phyloP scores from a whole-genome alignment of 1,140 invertebrate genomes.

The Apis florea region DNA sequence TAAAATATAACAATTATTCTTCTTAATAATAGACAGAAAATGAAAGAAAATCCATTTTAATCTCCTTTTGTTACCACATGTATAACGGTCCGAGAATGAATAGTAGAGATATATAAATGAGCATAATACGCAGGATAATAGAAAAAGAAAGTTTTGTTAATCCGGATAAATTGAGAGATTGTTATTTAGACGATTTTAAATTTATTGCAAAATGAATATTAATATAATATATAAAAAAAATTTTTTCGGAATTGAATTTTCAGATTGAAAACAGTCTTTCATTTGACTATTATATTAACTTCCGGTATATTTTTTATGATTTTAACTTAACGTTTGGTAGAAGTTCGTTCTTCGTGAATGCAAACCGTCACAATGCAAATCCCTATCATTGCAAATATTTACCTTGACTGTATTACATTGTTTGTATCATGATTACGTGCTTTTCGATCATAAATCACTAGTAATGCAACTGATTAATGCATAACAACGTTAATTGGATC shows the following conservation, averaged over 20 bases:
- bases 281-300: not conserved
- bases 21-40: not conserved
- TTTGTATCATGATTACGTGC: slow-evolving; percentile 21
- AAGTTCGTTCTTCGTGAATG: not conserved
- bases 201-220: too few relatives aligned
- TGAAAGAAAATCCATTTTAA: too few relatives aligned
- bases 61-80: not conserved
- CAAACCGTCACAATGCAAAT: slow-evolving; percentile 17
- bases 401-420: slow-evolving; percentile 7
- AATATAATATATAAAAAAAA: too few relatives aligned
- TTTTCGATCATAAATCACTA: slow-evolving; percentile 8
- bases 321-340: not conserved
- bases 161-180: not conserved
- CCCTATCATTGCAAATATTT: slow-evolving; percentile 42
- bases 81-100: not conserved
- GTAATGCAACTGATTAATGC: slow-evolving; percentile 14
- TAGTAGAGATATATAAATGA: not conserved
- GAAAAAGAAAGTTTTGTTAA: not conserved
- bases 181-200: too few relatives aligned
- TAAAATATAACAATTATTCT: not conserved
- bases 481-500: not conserved
- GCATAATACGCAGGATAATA: not conserved
- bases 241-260: not conserved
- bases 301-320: not conserved
- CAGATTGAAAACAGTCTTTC: not conserved